Base-by-base conservation (phyloP, 2,113 vertebrate species). In the Prionailurus bengalensis region DNA sequence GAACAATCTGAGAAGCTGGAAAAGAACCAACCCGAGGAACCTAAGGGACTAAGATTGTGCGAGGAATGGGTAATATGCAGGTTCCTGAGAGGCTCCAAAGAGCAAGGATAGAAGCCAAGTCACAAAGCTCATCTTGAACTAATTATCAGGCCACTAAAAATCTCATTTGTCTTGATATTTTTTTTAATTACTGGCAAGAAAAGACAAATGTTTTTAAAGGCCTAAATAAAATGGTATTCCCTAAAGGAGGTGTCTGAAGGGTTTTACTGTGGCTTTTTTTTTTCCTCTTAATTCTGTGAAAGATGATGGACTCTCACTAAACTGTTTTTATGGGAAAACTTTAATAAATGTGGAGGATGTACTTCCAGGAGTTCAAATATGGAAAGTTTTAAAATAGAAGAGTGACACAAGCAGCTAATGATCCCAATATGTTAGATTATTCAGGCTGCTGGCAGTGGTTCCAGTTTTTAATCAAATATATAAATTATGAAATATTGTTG, bases 341-440 rank as follows among this genome's bases (percentile, higher is more conserved):
- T 84, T 91, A 93, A 88, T 94, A 94, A 92, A 93, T 39, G 68
- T 86, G 82, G 89, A 93, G 58, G 95, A 95, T 84, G 78, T 55
- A 76, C 66, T 79, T 95, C 85, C 91, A 91, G 2, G 65, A 53
- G 78, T 93, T 97, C 97, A 97, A 95, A 97, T 90, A 95, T 31
- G 91, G 97, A 97, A 96, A 96, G 81, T 91, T 97, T 96, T 97
- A 97, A 98, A 97, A 97, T 85, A 98, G 96, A 79, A 96, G 76
- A 95, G 70, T 95, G 97, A 96, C 96, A 93, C 73, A 82, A 71
- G 55, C 78, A 45, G 93, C 93, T 93, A 91, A 97, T 96, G 94
- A 95, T 71, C 96, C 95, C 85, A 83, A 63, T 48, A 76, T 68
- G 88, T 81, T 93, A 73, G 93, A 91, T 88, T 81, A 80, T 68